Base-by-base conservation (phyloP, 2,888 invertebrate genomes). In the Nyleta sp. region DNA sequence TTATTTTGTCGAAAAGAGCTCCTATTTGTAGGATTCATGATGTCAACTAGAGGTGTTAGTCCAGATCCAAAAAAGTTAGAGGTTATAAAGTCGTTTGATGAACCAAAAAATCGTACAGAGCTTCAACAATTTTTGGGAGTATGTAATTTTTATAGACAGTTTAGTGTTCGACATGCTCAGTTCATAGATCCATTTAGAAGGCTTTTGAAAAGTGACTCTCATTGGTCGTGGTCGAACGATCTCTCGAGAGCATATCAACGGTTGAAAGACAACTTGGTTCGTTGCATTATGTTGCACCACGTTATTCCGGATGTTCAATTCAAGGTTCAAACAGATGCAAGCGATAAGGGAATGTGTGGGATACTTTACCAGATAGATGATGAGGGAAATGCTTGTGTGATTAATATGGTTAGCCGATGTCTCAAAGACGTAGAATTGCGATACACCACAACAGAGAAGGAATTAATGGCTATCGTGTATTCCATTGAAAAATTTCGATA, bases 61-160 rank as follows among this genome's bases (percentile, higher is more conserved):
- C 33, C 52, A 11, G 11, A 31, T 7, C 31, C 17, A 18, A 18
- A 13, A n/a, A 20, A 17, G 15, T 18, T 52, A 11, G 33, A 33
- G 8, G 24, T 24, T 2, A 48, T 40, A 1, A 11, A 22, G 10
- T 0, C 38, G 1, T 85, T 84, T 70, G 76, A 80, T n/a, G 24
- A 31, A 6, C 85, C 85, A 0, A 64, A 40, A n/a, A 85, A 82
- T 35, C 20, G 81, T 28, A 83, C 81, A 64, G 78, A 85, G 18
- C 42, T 87, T 6, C 73, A 84, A 42, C 60, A 62, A 48, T 82
- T 85, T 57, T n/a, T 77, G 11, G 77, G 80, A 2, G n/a, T 78
- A 1, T 80, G 77, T 33, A 74, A 33, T 8, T 80, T 64, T 53
- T 80, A 80, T 22, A 38, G 77, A 7, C 74, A 72, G 15, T 35